These are phyloP conservation scores for Ophonus ardosiacus DNA, from an alignment of 2,888 invertebrate species.

Conservation along the genomic window DNA sequence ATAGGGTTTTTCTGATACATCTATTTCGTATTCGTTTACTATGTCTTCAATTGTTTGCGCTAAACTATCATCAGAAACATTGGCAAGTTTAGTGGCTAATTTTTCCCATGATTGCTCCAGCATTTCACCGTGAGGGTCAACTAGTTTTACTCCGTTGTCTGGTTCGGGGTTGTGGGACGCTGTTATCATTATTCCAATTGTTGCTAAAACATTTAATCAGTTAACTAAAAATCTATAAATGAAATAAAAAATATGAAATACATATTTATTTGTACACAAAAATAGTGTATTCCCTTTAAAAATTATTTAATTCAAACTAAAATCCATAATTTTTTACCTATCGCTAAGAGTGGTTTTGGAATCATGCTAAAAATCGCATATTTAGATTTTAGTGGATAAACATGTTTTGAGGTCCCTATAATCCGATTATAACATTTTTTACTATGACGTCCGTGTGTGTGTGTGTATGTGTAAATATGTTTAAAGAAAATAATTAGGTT, in stretches of 20 bases:
- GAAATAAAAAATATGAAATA: too few relatives aligned
- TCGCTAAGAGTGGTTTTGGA: too few relatives aligned
- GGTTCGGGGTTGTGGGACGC: conserved; percentile 98
- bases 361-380: too few relatives aligned
- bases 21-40: conserved; percentile 84
- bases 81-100: conserved; percentile 91
- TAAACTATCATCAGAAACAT: conserved; percentile 88
- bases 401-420: too few relatives aligned
- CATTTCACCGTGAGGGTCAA: conserved; percentile 99
- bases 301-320: too few relatives aligned
- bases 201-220: conserved; percentile 75
- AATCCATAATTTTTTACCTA: too few relatives aligned
- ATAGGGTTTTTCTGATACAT: conserved; percentile 83
- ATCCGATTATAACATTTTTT: too few relatives aligned
- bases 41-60: conserved; percentile 84
- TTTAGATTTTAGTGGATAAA: too few relatives aligned
- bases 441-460: neutral
- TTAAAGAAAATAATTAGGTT: too few relatives aligned
- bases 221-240: too few relatives aligned
- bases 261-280: too few relatives aligned
- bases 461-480: neutral
- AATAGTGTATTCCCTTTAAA: too few relatives aligned
- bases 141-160: conserved; percentile 97
- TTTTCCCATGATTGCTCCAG: conserved; percentile 94
- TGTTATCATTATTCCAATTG: conserved; percentile 99